Evolutionary conservation across 2,888 invertebrate genomes (phyloP).

Genomic region (Tanytarsus gracilentus): DNA sequence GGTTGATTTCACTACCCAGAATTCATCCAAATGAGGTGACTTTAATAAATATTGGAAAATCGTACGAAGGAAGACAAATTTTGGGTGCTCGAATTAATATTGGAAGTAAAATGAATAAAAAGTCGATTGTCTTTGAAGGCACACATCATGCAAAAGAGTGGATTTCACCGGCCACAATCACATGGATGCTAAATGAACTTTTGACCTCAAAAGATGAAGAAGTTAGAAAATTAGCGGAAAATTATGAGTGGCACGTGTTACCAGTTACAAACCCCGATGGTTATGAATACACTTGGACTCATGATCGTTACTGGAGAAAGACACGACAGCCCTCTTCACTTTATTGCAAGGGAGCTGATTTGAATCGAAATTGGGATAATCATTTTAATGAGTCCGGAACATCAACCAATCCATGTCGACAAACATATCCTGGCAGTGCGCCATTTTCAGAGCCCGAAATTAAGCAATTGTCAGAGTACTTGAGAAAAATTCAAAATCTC

Average conservation of each 20-base stretch:
- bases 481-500: conserved; percentile 46
- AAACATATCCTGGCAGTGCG: conserved; percentile 55
- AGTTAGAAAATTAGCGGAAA: conserved; percentile 45
- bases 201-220: conserved; percentile 48
- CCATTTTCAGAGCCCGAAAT: conserved; percentile 66
- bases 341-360: conserved; percentile 56
- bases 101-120: conserved; percentile 43
- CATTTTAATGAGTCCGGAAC: conserved; percentile 48
- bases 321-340: conserved; percentile 45
- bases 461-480: conserved; percentile 47
- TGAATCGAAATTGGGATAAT: conserved; percentile 69
- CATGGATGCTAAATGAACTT: conserved; percentile 54
- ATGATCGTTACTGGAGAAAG: conserved; percentile 56
- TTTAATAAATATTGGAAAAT: conserved; percentile 46
- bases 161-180: conserved; percentile 56
- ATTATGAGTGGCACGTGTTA: conserved; percentile 64
- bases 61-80: conserved; percentile 53
- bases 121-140: conserved; percentile 52
- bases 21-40: conserved; percentile 45
- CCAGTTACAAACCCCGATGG: conserved; percentile 72
- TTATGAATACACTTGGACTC: conserved; percentile 55
- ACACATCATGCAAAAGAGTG: conserved; percentile 69
- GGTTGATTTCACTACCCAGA: conserved; percentile 46
- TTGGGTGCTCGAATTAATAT: conserved; percentile 50
- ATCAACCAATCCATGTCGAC: conserved; percentile 49